Evolutionary conservation across 1,140 invertebrate genomes (phyloP), one percentile per base, ranked within the genome.

Genomic region (Drosophila sturtevanti): DNA sequence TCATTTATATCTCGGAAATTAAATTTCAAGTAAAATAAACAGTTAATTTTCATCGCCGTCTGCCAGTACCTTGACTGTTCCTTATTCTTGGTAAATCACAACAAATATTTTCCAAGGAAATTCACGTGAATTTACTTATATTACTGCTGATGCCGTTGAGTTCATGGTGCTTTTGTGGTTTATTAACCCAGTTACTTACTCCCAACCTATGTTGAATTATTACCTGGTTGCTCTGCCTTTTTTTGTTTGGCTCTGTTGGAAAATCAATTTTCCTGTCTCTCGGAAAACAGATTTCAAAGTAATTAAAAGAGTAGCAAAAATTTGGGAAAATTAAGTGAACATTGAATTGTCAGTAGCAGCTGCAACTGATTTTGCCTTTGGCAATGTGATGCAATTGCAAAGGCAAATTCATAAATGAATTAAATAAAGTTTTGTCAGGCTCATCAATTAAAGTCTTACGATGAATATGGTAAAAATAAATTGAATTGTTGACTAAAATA

Each of bases 181-280:
- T 84, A 87, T 87, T 82, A 89, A 87, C 82, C 84, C 51, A 89
- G 63, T 78, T 75, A 24, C 54, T 63, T 52, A 61, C 52, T 75
- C 44, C 60, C 44, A 38, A 72, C 54, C 59, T 35, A 61, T 76
- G 60, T 63, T 54, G 63, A 84, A 63, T 72, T 44, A 10, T 37
- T 54, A 41, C 38, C 54, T 41, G 48, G 27, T 7, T 44, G 37
- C 27, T 27, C 0, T 18, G 37, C 27, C 34, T 1, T 18, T 44
- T 44, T 44, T 14, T 1, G 14, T 4, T 44, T 9, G 41, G 7
- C 10, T 1, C 16, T 21, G 16, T 3, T 21, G 41, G 0, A 48
- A 48, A 48, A 48, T 48, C 41, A 48, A 48, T 48, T 48, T 48
- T 48, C 16, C 4, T 3, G 16, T 7, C 41, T 44, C 9, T 44